These are phyloP conservation scores for Scaptomyza parva DNA, from an alignment of 2,888 invertebrate species.

Conservation along the genomic window DNA sequence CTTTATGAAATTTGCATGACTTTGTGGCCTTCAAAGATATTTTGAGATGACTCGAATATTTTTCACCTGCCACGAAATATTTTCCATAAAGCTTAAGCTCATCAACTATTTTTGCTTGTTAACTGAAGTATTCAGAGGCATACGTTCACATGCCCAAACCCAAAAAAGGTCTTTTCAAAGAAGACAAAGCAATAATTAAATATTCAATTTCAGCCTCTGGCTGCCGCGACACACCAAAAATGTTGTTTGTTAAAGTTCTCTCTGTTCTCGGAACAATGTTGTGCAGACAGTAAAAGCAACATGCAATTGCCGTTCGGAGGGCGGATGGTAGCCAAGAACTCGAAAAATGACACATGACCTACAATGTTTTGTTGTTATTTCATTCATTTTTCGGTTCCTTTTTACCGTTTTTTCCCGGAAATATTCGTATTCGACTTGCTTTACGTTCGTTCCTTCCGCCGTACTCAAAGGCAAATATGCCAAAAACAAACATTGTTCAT, in stretches of 20 bases:
- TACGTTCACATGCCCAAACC: background rate
- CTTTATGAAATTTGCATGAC: constrained; percentile 32
- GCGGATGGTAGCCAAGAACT: constrained; percentile 41
- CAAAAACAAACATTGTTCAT: constrained; percentile 21
- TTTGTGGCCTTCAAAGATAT: constrained; percentile 37
- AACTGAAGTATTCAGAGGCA: constrained; percentile 31
- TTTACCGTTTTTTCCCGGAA: constrained; percentile 34
- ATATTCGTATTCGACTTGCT: constrained; percentile 79
- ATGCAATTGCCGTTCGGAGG: constrained; percentile 48
- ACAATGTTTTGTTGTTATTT: constrained; percentile 70
- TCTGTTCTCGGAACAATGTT: constrained; percentile 49
- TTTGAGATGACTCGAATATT: constrained; percentile 20
- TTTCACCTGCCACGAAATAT: background rate
- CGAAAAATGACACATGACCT: constrained; percentile 76
- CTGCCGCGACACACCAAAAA: constrained; percentile 40
- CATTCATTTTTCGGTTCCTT: constrained; percentile 28
- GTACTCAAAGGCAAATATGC: constrained; percentile 53
- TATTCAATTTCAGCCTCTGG: constrained; percentile 66
- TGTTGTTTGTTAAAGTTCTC: constrained; percentile 52
- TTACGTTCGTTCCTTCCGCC: constrained; percentile 55
- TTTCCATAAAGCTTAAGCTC: constrained; percentile 29
- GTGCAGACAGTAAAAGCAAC: constrained; percentile 74
- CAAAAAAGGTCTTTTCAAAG: background rate
- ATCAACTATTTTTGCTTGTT: constrained; percentile 40
- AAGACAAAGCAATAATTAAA: constrained; percentile 65